Evolutionary conservation across 2,113 vertebrate species (phyloP).

Genomic region (Alaudala cheleensis): DNA sequence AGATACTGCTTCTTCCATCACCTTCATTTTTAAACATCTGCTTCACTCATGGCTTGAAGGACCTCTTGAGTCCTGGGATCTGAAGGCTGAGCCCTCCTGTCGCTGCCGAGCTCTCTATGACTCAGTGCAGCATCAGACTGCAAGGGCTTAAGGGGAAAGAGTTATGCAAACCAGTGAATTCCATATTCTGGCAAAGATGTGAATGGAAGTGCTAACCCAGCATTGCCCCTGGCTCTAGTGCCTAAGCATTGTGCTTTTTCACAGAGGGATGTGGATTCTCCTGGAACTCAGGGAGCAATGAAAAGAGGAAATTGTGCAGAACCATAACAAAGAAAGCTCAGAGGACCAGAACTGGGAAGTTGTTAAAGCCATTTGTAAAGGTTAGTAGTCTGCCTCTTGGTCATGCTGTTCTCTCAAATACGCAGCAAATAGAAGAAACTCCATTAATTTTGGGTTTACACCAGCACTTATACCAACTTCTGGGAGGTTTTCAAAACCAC

Average conservation of each 20-base stretch:
- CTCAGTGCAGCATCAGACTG: not conserved
- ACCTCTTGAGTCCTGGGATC: not conserved
- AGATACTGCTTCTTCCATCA: not conserved
- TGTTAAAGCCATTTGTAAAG: not conserved
- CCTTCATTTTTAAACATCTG: not conserved
- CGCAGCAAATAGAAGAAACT: not conserved
- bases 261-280: not conserved
- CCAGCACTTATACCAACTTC: not conserved
- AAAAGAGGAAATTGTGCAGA: not conserved
- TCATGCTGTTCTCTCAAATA: not conserved
- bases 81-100: not conserved
- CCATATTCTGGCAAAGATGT: not conserved
- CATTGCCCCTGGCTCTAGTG: not conserved
- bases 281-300: not conserved
- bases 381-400: not conserved
- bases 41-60: not conserved
- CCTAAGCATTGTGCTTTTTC: not conserved
- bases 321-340: not conserved
- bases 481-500: not conserved
- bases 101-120: accelerated
- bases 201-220: not conserved
- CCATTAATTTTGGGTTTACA: not conserved
- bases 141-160: not conserved
- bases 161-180: not conserved
- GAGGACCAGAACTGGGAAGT: not conserved